These are phyloP conservation scores for Habrosyne pyritoides DNA, from an alignment of 2,888 invertebrate genomes.

Conservation along the genomic window DNA sequence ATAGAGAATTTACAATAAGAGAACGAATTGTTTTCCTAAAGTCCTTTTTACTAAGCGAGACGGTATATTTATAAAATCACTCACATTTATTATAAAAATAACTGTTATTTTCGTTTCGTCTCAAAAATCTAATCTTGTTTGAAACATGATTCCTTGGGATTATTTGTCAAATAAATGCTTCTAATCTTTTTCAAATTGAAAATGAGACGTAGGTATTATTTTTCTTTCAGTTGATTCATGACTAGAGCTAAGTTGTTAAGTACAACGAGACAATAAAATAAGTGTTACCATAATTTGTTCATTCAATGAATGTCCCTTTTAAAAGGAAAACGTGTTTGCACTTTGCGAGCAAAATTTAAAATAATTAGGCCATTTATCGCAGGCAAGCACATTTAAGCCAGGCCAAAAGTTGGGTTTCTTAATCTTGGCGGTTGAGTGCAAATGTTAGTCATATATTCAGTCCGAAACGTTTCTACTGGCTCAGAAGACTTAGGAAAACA, in stretches of 20 bases:
- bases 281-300: background rate
- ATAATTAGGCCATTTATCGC: background rate
- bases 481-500: background rate
- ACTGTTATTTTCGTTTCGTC: background rate
- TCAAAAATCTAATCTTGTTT: background rate
- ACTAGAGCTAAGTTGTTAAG: background rate
- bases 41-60: background rate
- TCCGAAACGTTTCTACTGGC: background rate
- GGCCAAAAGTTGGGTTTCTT: background rate
- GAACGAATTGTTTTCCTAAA: background rate
- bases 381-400: background rate
- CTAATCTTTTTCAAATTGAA: background rate
- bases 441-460: background rate
- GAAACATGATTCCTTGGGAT: background rate
- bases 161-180: background rate
- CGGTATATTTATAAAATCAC: background rate
- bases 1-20: background rate
- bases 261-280: background rate
- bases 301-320: background rate
- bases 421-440: background rate
- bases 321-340: constrained; percentile 2
- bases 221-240: too few relatives aligned
- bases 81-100: background rate
- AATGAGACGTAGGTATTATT: too few relatives aligned
- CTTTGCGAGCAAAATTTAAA: constrained; percentile 8